Conservation (phyloP, 2,888 invertebrate genomes). For the Sminthurinus aureus region DNA sequence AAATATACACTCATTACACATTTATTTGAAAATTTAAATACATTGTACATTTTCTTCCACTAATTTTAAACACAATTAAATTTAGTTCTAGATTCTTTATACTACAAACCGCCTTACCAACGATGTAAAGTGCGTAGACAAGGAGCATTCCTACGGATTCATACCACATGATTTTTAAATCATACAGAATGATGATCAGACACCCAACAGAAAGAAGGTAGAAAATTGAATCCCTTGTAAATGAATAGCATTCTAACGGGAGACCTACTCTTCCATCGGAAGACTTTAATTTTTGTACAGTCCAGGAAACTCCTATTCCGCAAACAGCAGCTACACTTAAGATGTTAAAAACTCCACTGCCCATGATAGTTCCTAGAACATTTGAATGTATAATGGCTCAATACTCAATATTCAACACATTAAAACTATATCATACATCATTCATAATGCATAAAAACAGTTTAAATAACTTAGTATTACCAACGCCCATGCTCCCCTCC, state of each 20-base stretch:
- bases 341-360: slow-evolving; percentile 62
- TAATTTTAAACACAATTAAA: too few relatives aligned
- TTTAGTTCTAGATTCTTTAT: too few relatives aligned
- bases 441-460: too few relatives aligned
- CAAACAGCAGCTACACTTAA: slow-evolving; percentile 61
- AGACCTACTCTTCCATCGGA: slow-evolving; percentile 66
- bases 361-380: slow-evolving; percentile 78
- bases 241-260: slow-evolving; percentile 79
- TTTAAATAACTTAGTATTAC: too few relatives aligned
- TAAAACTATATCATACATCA: too few relatives aligned
- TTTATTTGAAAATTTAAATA: too few relatives aligned
- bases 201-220: slow-evolving; percentile 77
- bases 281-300: slow-evolving; percentile 37
- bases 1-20: not conserved
- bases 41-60: too few relatives aligned
- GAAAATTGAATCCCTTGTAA: slow-evolving; percentile 80
- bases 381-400: too few relatives aligned
- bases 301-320: slow-evolving; percentile 58
- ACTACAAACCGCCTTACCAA: slow-evolving; percentile 56
- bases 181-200: slow-evolving; percentile 78
- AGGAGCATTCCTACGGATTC: slow-evolving; percentile 77
- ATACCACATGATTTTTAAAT: slow-evolving; percentile 79
- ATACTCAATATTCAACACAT: too few relatives aligned
- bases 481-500: slow-evolving; percentile 67
- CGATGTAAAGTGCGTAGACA: slow-evolving; percentile 75